A percentile compares a stretch with the other conserved stretches of the same genome.
phyloP scores from a whole-genome alignment of 2,888 invertebrate species.

The Xestia xanthographa region DNA sequence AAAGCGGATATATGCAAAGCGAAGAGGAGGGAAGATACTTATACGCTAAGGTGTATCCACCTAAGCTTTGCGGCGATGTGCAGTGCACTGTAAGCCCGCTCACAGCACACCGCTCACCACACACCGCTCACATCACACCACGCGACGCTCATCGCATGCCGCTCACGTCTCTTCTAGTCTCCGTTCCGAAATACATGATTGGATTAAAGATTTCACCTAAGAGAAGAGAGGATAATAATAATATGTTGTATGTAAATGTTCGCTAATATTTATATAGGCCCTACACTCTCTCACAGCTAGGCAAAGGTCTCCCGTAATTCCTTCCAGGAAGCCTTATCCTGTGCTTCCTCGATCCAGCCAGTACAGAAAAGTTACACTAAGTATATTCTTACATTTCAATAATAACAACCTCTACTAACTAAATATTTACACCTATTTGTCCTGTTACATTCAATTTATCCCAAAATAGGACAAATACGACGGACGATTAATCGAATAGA shows the following conservation, averaged over 20 bases:
- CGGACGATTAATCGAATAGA: slow-evolving; percentile 37
- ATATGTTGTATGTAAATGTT: no score
- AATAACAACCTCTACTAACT: not conserved
- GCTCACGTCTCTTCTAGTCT: no score
- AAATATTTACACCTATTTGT: slow-evolving; percentile 4
- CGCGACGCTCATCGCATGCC: no score
- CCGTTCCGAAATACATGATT: no score
- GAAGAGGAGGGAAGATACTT: not conserved
- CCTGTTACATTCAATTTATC: slow-evolving; percentile 8
- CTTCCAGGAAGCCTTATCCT: not conserved
- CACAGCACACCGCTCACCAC: no score
- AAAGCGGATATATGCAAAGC: not conserved
- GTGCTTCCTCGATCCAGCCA: not conserved
- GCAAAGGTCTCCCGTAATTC: not conserved
- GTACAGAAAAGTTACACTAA: not conserved
- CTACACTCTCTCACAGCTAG: not conserved
- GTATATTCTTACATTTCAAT: not conserved
- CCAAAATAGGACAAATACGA: slow-evolving; percentile 20
- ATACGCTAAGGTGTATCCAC: not conserved
- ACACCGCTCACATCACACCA: no score
- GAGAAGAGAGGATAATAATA: no score
- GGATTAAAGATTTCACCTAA: no score
- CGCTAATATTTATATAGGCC: not conserved
- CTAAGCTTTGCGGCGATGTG: no score
- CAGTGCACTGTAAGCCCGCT: no score